Conservation (phyloP, 2,888 invertebrate genomes). For the Campaea margaritaria region DNA sequence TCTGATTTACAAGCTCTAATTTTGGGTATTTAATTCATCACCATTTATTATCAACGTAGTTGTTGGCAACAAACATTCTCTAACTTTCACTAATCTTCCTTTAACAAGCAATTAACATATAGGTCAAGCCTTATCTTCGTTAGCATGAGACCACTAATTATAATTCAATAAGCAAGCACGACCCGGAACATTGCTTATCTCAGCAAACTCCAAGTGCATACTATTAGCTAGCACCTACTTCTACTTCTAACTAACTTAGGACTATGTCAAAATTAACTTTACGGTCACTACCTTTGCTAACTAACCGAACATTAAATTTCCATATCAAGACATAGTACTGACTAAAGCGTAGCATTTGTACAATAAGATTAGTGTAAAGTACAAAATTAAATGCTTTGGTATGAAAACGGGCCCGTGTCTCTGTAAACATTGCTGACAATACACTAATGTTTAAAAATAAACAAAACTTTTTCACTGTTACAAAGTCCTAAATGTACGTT, state of each 20-base stretch:
- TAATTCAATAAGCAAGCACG: conserved; percentile 31
- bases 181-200: conserved; percentile 32
- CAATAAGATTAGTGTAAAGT: neutral
- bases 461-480: conserved; percentile 6
- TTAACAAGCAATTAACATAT: conserved; percentile 37
- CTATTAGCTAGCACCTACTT: neutral
- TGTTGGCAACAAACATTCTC: conserved; percentile 7
- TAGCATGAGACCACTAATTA: conserved; percentile 30
- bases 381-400: neutral
- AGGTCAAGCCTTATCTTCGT: conserved; percentile 35
- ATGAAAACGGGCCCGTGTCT: conserved; percentile 2
- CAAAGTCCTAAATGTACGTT: conserved; percentile 5
- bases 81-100: conserved; percentile 24
- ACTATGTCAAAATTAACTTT: conserved; percentile 10
- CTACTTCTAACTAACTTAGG: neutral
- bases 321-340: neutral
- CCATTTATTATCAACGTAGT: neutral
- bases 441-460: neutral
- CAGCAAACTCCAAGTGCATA: conserved; percentile 24
- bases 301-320: neutral
- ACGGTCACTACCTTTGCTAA: neutral
- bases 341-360: neutral
- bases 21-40: neutral
- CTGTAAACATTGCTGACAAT: neutral
- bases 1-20: no score